These are phyloP conservation scores for Odontomyia ornata DNA, from an alignment of 2,888 invertebrate genomes.

Conservation along the genomic window DNA sequence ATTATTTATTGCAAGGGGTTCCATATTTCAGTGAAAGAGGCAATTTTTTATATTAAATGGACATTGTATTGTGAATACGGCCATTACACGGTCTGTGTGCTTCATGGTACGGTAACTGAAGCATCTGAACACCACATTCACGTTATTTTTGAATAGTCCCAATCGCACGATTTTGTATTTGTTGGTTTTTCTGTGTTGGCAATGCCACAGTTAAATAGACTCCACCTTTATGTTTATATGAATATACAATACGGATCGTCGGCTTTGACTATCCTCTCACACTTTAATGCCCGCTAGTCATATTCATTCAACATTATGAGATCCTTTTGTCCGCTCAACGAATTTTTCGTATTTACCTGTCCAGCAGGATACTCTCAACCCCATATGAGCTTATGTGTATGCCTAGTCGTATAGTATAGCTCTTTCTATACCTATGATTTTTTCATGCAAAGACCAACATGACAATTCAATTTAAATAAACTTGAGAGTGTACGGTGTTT, in stretches of 20 bases:
- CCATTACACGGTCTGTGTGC: conserved; percentile 49
- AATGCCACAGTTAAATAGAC: conserved; percentile 14
- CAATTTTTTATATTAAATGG: conserved; percentile 51
- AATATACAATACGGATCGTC: conserved; percentile 1
- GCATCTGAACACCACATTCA: conserved; percentile 6
- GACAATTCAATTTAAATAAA: conserved; percentile 51
- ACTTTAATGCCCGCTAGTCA: conserved; percentile 37
- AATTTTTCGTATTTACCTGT: conserved; percentile 38
- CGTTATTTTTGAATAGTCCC: conserved; percentile 5
- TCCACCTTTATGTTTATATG: background rate
- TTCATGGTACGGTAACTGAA: conserved; percentile 7
- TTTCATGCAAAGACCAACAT: conserved; percentile 44
- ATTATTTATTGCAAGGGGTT: conserved; percentile 49
- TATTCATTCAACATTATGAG: conserved; percentile 42
- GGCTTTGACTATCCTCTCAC: background rate
- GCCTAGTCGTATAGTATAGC: background rate
- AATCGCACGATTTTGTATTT: conserved; percentile 32
- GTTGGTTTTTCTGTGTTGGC: background rate
- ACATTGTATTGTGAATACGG: conserved; percentile 49
- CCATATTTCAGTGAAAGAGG: conserved; percentile 50
- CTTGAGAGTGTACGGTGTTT: conserved; percentile 46
- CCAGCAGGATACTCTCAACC: conserved; percentile 10
- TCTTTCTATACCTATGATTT: background rate
- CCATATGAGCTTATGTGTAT: background rate
- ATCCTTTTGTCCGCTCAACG: conserved; percentile 42